Percentiles rank a stretch among this genome's conserved stretches.
phyloP scores from a whole-genome alignment of 2,797 vertebrate genomes.

The Ctenopoma multispine region DNA sequence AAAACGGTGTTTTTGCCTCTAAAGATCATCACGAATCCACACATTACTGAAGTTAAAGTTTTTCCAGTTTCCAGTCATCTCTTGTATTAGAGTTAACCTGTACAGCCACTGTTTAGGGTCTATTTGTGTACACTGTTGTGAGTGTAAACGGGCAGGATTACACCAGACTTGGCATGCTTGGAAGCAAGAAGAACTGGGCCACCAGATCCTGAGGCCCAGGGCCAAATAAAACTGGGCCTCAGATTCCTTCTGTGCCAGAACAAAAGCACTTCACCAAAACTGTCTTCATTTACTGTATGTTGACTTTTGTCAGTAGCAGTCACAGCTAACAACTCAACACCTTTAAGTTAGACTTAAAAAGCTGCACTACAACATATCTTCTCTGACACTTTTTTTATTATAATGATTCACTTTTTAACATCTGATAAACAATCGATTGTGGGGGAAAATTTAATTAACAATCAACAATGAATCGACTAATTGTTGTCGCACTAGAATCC shows the following conservation, averaged over 20 bases:
- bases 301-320: neutral
- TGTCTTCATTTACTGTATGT: neutral
- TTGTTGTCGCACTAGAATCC: no score
- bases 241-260: constrained; percentile 31
- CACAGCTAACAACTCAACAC: neutral
- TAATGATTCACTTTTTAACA: no score
- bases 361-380: no score
- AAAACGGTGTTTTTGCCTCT: neutral
- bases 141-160: constrained; percentile 53
- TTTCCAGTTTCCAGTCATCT: no score
- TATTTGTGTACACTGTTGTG: constrained; percentile 23
- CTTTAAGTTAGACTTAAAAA: no score
- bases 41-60: neutral
- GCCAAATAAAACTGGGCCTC: constrained; percentile 48
- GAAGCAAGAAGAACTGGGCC: constrained; percentile 49
- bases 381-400: no score
- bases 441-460: no score
- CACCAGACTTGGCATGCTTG: constrained; percentile 45
- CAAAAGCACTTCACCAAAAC: constrained; percentile 33
- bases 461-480: no score
- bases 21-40: neutral
- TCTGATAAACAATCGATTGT: no score
- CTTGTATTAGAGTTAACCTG: constrained; percentile 1
- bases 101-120: constrained; percentile 1
- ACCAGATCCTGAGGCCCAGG: constrained; percentile 42